Percentiles rank a stretch among this genome's conserved stretches.
phyloP scores from a whole-genome alignment of 2,888 invertebrate genomes.

The Pterobdella sp. region DNA sequence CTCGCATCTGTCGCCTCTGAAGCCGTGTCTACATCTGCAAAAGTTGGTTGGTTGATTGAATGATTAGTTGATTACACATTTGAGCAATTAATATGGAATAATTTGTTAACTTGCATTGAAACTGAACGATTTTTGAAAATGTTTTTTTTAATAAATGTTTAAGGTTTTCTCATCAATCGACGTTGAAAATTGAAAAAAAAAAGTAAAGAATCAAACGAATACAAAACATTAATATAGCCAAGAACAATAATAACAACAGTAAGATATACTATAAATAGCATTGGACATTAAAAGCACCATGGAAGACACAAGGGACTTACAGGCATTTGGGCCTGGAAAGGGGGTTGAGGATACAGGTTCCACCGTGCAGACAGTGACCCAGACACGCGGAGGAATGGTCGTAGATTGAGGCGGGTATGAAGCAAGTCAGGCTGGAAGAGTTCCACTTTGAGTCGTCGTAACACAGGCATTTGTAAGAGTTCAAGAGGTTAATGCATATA shows the following conservation, averaged over 20 bases:
- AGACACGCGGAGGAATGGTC: conserved; percentile 15
- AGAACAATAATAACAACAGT: too few relatives aligned
- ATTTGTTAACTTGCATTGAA: too few relatives aligned
- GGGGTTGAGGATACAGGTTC: conserved; percentile 57
- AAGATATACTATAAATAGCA: too few relatives aligned
- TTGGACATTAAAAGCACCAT: too few relatives aligned
- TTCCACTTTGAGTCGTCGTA: conserved; percentile 44
- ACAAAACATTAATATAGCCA: too few relatives aligned
- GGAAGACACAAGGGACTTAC: conserved; percentile 38
- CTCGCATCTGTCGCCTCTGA: conserved; percentile 30
- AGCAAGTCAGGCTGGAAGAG: conserved; percentile 27
- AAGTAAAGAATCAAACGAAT: too few relatives aligned
- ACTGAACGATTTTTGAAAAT: too few relatives aligned
- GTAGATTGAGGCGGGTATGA: not conserved
- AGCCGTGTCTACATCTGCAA: conserved; percentile 29
- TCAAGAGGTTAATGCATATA: conserved; percentile 54
- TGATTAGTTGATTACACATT: too few relatives aligned
- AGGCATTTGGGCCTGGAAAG: conserved; percentile 58
- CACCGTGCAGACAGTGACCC: conserved; percentile 53
- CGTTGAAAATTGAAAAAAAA: too few relatives aligned
- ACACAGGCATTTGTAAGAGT: conserved; percentile 45
- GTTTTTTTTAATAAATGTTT: too few relatives aligned
- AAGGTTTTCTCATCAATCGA: too few relatives aligned
- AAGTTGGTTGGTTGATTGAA: not conserved
- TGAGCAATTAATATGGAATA: too few relatives aligned